Evolutionary conservation across 2,888 invertebrate species (phyloP).

Genomic region (Drosophila hawaiiensis): DNA sequence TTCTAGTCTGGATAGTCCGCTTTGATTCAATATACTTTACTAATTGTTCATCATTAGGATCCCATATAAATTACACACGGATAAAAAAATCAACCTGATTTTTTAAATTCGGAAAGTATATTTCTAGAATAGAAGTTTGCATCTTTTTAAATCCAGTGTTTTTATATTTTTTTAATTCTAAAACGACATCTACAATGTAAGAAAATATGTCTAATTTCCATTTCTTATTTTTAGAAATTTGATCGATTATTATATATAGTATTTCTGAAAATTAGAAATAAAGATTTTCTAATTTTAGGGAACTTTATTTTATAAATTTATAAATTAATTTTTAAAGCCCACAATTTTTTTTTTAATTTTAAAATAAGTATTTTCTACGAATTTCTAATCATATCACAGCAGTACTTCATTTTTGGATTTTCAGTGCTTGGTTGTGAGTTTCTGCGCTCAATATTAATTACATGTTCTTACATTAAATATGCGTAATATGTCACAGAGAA

Average conservation of each 20-base stretch:
- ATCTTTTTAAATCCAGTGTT: neutral
- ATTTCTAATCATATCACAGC: neutral
- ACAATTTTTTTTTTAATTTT: neutral
- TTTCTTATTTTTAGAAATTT: neutral
- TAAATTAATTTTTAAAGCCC: neutral
- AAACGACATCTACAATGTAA: neutral
- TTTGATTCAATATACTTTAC: neutral
- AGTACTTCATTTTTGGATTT: too few species aligned
- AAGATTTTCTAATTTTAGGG: neutral
- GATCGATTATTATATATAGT: neutral
- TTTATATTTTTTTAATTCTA: neutral
- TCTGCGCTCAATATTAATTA: neutral
- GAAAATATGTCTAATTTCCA: neutral
- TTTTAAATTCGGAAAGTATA: rapidly evolving
- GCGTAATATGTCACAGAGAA: neutral
- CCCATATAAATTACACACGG: neutral
- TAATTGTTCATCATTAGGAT: neutral
- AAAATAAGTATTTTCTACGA: neutral
- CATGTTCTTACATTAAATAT: neutral
- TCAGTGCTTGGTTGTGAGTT: neutral
- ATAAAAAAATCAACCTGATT: neutral
- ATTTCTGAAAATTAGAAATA: too few species aligned
- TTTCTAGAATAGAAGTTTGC: neutral
- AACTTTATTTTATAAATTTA: neutral
- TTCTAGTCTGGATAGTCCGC: neutral